phyloP scores from a whole-genome alignment of 2,113 vertebrate genomes.

The Mystacornis crossleyi region DNA sequence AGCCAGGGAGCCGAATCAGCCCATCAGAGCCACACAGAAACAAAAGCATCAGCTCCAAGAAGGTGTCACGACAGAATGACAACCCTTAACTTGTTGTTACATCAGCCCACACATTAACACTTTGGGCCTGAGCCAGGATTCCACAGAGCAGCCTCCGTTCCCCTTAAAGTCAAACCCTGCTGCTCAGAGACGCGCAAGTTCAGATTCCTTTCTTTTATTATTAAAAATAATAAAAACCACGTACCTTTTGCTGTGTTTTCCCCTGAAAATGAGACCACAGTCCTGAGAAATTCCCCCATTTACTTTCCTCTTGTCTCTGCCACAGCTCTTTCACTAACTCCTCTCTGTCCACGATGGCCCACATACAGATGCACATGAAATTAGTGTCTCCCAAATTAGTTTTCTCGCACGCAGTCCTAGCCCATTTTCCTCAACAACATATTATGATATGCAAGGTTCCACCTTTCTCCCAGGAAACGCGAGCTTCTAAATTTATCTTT shows the following conservation, averaged over 20 bases:
- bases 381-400: constrained; percentile 41
- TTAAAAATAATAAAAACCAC: neutral
- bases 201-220: neutral
- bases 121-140: constrained; percentile 13
- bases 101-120: neutral
- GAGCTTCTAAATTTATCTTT: constrained; percentile 53
- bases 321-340: neutral
- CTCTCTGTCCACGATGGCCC: neutral
- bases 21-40: neutral
- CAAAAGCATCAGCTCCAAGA: constrained; percentile 45
- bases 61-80: constrained; percentile 64
- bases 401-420: neutral
- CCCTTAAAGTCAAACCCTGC: neutral
- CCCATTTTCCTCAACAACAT: constrained; percentile 53
- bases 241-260: neutral
- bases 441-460: constrained; percentile 9
- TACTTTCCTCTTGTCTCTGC: neutral
- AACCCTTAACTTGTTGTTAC: constrained; percentile 65
- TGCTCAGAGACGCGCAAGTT: neutral
- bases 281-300: neutral
- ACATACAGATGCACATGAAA: constrained; percentile 31
- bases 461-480: constrained; percentile 23
- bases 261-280: neutral
- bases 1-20: constrained; percentile 48
- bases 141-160: neutral